Evolutionary conservation across 2,113 vertebrate genomes (phyloP), one percentile per base, ranked within the genome.

Genomic region (Cyphomyrus discorhynchus): DNA sequence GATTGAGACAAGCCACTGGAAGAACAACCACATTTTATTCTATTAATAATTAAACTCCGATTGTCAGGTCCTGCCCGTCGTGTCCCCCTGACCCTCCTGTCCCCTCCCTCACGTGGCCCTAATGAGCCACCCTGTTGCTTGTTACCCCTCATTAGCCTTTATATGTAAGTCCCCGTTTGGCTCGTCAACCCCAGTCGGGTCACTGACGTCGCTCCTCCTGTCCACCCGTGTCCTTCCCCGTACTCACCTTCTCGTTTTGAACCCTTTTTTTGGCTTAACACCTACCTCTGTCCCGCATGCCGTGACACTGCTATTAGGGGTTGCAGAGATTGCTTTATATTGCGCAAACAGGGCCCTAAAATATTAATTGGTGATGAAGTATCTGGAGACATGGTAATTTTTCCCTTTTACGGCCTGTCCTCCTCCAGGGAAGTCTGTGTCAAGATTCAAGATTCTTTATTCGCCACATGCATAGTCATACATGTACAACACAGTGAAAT

Each of bases 311-410:
- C 24, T 92, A 91, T 91, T 88, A 89, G 93, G 91, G 91, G 90
- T 89, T 91, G 92, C 94, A 91, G 92, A 95, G 95, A 95, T 95
- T 95, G 92, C 90, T 91, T 89, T 88, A 93, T 93, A 93, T 94
- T 94, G 93, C 92, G 91, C 77, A 90, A 93, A 93, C 90, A 91
- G 49, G 88, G 87, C 89, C 39, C 56, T 94, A 90, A 93, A 95
- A 95, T 94, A 95, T 96, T 95, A 74, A 96, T 96, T 91, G 91
- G 91, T 27, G 89, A 85, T 92, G 93, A 94, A 87, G 92, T 90
- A 90, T 91, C 89, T 90, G 91, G 89, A 88, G 89, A 89, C 52
- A n/a, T 80, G 74, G 91, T 88, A 89, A 87, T 91, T 90, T 92
- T 90, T 82, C 88, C 46, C 31, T 88, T 84, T 89, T 52, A 90